Evolutionary conservation across 2,888 invertebrate genomes (phyloP).

Genomic region (Diogma glabrata): DNA sequence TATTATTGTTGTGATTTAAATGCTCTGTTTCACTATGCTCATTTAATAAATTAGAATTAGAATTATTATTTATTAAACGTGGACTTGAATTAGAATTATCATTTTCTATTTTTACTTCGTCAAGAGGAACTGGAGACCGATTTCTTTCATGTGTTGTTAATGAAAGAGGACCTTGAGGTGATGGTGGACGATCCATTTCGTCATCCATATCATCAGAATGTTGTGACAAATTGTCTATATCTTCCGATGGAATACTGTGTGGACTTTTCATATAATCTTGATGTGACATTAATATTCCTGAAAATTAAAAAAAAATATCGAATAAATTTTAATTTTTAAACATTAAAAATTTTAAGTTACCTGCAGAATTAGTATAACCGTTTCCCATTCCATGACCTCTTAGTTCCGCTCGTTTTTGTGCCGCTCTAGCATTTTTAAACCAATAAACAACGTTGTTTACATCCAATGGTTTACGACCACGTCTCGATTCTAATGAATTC

Average conservation of each 20-base stretch:
- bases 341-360: background rate
- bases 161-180: constrained; percentile 54
- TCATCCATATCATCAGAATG: constrained; percentile 57
- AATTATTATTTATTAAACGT: background rate
- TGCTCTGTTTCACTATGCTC: constrained; percentile 13
- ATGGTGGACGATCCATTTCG: constrained; percentile 48
- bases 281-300: constrained; percentile 48
- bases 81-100: constrained; percentile 13
- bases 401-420: constrained; percentile 82
- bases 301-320: constrained; percentile 39
- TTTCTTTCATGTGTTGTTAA: constrained; percentile 46
- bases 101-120: constrained; percentile 14
- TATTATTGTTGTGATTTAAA: constrained; percentile 18
- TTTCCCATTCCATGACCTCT: constrained; percentile 41
- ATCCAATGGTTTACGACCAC: constrained; percentile 87
- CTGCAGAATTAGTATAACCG: constrained; percentile 27
- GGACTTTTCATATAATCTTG: constrained; percentile 56
- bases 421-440: constrained; percentile 97
- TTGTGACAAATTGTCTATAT: constrained; percentile 56
- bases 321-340: background rate
- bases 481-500: constrained; percentile 82
- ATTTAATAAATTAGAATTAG: background rate
- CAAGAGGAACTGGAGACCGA: constrained; percentile 20
- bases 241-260: constrained; percentile 44
- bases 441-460: constrained; percentile 93